Conservation (phyloP, 2,797 vertebrate genomes). For the Macroramphosus scolopax region DNA sequence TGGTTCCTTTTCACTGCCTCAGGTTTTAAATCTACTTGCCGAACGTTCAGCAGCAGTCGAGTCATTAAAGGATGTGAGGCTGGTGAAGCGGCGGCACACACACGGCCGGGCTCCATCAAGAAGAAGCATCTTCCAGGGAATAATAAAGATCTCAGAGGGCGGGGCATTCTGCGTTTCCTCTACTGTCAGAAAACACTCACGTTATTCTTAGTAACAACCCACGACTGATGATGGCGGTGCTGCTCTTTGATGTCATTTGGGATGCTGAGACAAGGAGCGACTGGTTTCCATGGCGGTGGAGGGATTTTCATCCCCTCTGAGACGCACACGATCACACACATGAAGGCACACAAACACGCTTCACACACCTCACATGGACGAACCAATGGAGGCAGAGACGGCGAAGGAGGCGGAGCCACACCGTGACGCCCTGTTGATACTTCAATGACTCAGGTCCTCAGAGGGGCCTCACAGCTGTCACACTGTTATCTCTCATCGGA, state of each 20-base stretch:
- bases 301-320: constrained; percentile 15
- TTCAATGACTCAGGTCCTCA: too few relatives aligned
- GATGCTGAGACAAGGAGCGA: constrained; percentile 5
- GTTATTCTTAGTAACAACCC: not conserved
- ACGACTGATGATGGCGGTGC: constrained; percentile 12
- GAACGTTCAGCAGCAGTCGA: too few relatives aligned
- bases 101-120: too few relatives aligned
- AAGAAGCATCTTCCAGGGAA: constrained; percentile 8
- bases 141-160: constrained; percentile 16
- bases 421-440: too few relatives aligned
- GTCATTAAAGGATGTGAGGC: too few relatives aligned
- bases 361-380: too few relatives aligned
- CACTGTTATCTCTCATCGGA: constrained; percentile 36
- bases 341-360: not conserved
- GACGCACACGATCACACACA: not conserved
- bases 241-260: constrained; percentile 13
- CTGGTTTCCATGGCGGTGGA: constrained; percentile 14
- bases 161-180: constrained; percentile 29
- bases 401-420: too few relatives aligned
- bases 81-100: too few relatives aligned
- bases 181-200: not conserved
- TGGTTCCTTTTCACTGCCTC: too few relatives aligned
- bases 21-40: too few relatives aligned
- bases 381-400: too few relatives aligned
- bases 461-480: too few relatives aligned